These are phyloP conservation scores for Romanomermis culicivorax DNA, from an alignment of 2,888 invertebrate species.

Conservation along the genomic window DNA sequence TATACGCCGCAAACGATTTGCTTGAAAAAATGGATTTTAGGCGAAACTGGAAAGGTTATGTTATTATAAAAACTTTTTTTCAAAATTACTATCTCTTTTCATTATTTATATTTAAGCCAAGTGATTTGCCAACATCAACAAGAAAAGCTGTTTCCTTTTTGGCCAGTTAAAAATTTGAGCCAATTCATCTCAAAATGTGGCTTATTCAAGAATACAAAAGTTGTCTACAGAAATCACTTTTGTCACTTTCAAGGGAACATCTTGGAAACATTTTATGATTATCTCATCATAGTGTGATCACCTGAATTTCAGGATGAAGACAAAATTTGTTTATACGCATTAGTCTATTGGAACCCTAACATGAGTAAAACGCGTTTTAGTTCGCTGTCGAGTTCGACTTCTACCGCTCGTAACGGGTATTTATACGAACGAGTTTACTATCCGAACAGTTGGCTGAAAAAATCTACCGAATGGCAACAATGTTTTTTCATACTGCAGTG, in stretches of 20 bases:
- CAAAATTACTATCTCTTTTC: too few species aligned
- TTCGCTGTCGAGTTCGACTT: neutral
- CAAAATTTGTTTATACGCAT: neutral
- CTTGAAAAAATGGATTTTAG: slow-evolving; percentile 9
- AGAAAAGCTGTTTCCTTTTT: too few species aligned
- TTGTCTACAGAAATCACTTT: too few species aligned
- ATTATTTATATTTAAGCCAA: too few species aligned
- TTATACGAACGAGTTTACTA: neutral
- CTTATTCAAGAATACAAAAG: too few species aligned
- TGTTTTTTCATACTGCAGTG: neutral
- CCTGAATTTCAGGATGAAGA: neutral
- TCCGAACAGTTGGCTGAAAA: slow-evolving; percentile 2
- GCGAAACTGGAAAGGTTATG: slow-evolving; percentile 3
- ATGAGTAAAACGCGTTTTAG: neutral
- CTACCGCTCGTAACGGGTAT: neutral
- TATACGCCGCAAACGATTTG: slow-evolving; percentile 5
- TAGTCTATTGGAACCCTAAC: slow-evolving; percentile 4
- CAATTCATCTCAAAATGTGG: too few species aligned
- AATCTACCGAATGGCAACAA: slow-evolving; percentile 5
- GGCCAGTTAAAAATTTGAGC: too few species aligned
- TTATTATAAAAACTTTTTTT: too few species aligned
- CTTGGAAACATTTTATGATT: too few species aligned
- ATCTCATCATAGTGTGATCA: too few species aligned
- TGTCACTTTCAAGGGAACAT: too few species aligned
- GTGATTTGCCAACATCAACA: too few species aligned